Conservation (phyloP, 2,797 vertebrate genomes). For the Sebastes iracundus region DNA sequence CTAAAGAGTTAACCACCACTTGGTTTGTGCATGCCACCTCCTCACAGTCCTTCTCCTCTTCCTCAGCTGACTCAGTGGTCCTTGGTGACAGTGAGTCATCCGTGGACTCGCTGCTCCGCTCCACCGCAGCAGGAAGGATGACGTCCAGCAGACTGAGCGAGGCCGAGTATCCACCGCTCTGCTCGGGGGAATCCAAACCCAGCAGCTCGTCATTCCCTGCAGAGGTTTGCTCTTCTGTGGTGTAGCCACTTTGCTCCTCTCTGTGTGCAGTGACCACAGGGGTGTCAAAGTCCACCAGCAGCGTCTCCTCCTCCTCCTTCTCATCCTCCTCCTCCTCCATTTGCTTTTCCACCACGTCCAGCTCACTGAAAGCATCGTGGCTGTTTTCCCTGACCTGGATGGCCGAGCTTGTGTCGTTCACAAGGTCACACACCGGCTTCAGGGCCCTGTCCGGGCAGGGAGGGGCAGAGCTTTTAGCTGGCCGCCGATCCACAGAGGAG, state of each 20-base stretch:
- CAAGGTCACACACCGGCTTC: conserved; percentile 92
- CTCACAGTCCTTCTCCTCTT: conserved; percentile 14
- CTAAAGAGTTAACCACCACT: background rate
- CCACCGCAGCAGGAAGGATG: conserved; percentile 74
- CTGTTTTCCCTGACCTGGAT: conserved; percentile 71
- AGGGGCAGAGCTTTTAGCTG: conserved; percentile 77
- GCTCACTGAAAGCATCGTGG: conserved; percentile 80
- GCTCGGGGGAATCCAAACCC: conserved; percentile 32
- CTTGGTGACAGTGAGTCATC: conserved; percentile 27
- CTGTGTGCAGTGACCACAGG: conserved; percentile 60
- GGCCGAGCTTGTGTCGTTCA: conserved; percentile 89
- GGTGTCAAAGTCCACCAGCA: conserved; percentile 81
- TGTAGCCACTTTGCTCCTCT: background rate
- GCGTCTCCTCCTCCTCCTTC: conserved; percentile 46
- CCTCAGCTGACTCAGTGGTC: conserved; percentile 39
- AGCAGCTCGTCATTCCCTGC: conserved; percentile 22
- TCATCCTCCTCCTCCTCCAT: conserved; percentile 58
- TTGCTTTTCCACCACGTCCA: conserved; percentile 77
- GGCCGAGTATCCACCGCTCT: conserved; percentile 46
- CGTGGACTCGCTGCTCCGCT: conserved; percentile 54
- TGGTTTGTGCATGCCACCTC: conserved; percentile 18
- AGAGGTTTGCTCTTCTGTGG: conserved; percentile 3
- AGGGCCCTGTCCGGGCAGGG: conserved; percentile 83
- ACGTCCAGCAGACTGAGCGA: conserved; percentile 72
- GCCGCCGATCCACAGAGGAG: conserved; percentile 87